Percentiles rank a stretch among this genome's conserved stretches.
Conservation (phyloP, 2,888 invertebrate species). For the Lochmaea crataegi region DNA sequence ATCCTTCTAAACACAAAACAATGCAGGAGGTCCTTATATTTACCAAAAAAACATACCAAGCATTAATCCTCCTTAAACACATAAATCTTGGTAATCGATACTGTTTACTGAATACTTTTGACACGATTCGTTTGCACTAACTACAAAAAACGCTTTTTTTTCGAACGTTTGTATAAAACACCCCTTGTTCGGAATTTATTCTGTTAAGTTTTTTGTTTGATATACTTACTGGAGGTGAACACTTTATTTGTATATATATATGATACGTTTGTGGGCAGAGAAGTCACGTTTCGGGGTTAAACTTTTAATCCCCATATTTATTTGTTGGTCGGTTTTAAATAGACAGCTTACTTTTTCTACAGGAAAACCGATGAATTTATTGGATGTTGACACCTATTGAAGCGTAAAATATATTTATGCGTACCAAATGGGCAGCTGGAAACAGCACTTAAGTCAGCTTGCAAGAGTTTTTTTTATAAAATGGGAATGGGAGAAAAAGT, state of each 20-base stretch:
- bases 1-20: background rate
- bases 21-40: background rate
- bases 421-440: background rate
- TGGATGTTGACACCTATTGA: background rate
- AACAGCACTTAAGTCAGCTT: background rate
- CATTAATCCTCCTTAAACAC: background rate
- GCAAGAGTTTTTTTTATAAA: no score
- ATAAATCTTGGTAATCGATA: background rate
- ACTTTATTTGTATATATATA: background rate
- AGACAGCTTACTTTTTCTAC: background rate
- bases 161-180: background rate
- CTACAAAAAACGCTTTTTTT: background rate
- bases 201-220: background rate
- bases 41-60: background rate
- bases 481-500: no score
- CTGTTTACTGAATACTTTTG: background rate
- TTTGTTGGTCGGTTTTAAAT: slow-evolving; percentile 7
- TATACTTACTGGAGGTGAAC: background rate
- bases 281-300: slow-evolving; percentile 12
- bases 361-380: background rate
- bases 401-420: background rate
- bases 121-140: background rate
- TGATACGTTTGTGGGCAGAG: slow-evolving; percentile 11
- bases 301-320: slow-evolving; percentile 7
- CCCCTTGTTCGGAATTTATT: background rate